Evolutionary conservation across 2,888 invertebrate genomes (phyloP).

Genomic region (Sminthurides aquaticus): DNA sequence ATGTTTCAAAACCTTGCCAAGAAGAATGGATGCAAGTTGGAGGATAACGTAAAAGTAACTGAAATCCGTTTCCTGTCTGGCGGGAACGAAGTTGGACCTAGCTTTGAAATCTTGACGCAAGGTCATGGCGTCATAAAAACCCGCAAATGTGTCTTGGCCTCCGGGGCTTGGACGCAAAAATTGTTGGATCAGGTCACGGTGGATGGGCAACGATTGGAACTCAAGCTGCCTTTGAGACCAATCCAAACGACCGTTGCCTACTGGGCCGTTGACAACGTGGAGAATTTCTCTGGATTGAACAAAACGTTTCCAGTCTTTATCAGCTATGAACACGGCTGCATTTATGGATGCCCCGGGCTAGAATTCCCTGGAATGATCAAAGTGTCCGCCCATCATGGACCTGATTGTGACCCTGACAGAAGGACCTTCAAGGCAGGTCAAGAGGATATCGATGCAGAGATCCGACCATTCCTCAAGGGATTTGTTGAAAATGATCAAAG

Average conservation of each 20-base stretch:
- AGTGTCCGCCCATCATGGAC: slow-evolving; percentile 27
- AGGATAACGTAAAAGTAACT: slow-evolving; percentile 30
- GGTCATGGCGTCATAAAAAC: slow-evolving; percentile 17
- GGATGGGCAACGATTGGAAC: background rate
- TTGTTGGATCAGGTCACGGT: slow-evolving; percentile 15
- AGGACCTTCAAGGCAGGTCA: slow-evolving; percentile 24
- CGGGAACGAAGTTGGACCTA: background rate
- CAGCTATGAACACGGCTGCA: slow-evolving; percentile 24
- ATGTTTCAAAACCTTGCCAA: slow-evolving; percentile 36
- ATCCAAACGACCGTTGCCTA: slow-evolving; percentile 31
- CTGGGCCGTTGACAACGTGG: slow-evolving; percentile 32
- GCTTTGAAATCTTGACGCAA: slow-evolving; percentile 11
- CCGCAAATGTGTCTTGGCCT: slow-evolving; percentile 32
- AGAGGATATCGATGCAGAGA: slow-evolving; percentile 15
- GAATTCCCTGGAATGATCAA: slow-evolving; percentile 36
- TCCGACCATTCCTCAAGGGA: slow-evolving; percentile 28
- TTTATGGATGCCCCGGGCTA: slow-evolving; percentile 35
- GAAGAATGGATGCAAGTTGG: slow-evolving; percentile 22
- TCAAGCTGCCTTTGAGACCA: slow-evolving; percentile 29
- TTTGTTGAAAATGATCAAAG: slow-evolving; percentile 19
- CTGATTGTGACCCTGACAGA: slow-evolving; percentile 28
- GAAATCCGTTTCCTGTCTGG: slow-evolving; percentile 12
- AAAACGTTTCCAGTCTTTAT: slow-evolving; percentile 37
- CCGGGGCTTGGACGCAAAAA: slow-evolving; percentile 39
- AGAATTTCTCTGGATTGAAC: slow-evolving; percentile 20